Percentiles rank a stretch among this genome's conserved stretches.
phyloP scores from a whole-genome alignment of 1,140 invertebrate genomes.

The Listronotus bonariensis region DNA sequence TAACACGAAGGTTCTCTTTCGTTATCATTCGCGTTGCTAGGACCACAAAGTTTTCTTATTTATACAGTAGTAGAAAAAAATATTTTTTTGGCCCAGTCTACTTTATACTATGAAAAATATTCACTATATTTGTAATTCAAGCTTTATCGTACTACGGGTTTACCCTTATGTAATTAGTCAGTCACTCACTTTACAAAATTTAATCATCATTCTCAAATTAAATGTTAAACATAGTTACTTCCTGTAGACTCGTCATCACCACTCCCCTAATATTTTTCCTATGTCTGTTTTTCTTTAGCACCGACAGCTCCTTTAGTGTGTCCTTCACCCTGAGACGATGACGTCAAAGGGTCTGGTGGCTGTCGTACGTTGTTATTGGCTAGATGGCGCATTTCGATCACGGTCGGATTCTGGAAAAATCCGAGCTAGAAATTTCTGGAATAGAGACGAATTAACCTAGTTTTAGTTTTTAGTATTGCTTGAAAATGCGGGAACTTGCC shows the following conservation, averaged over 20 bases:
- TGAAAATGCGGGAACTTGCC: conserved; percentile 8
- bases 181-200: neutral
- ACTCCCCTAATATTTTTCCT: conserved; percentile 5
- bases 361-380: conserved; percentile 48
- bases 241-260: conserved; percentile 19
- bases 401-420: conserved; percentile 58
- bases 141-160: too few species aligned
- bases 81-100: too few species aligned
- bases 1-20: too few species aligned
- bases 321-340: neutral
- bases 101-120: too few species aligned
- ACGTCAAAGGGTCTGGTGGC: conserved; percentile 1
- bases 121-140: too few species aligned
- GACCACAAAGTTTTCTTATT: too few species aligned
- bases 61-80: too few species aligned
- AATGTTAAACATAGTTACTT: conserved; percentile 21
- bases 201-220: too few species aligned
- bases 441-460: conserved; percentile 56
- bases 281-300: neutral
- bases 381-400: conserved; percentile 64
- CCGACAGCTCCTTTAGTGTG: neutral
- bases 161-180: neutral
- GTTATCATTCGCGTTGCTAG: too few species aligned
- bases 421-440: conserved; percentile 57
- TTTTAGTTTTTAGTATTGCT: conserved; percentile 53